Base-by-base conservation (phyloP, 2,888 invertebrate species). In the Lucinisca nassula region DNA sequence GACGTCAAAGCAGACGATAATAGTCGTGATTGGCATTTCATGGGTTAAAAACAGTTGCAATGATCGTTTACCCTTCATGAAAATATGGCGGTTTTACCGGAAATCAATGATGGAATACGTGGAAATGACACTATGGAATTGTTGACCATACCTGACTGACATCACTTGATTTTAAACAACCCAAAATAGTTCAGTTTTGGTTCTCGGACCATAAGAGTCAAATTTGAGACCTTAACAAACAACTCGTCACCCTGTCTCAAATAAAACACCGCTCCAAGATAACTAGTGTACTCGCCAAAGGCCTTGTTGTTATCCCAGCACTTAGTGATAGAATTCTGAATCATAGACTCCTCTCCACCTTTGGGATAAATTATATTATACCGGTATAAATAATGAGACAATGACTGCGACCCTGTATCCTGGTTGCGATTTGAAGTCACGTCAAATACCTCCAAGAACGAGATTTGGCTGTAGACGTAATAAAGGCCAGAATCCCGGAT, bases 101-200 rank as follows among this genome's bases (percentile, higher is more conserved):
- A 35, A 51, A 61, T 30, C 3, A 30, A 8, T 30, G 67, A 67
- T 67, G 67, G 67, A 67, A 67, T 67, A 67, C 45, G 45, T n/a
- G n/a, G n/a, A 27, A 27, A 27, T 58, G 67, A 12, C 21, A 67
- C 10, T n/a, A 35, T n/a, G 35, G 67, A 35, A 67, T 35, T 35
- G 32, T 67, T 32, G 21, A 35, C 30, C 35, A 27, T 24, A 58
- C 27, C 58, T 27, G 58, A 27, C 40, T 40, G 40, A 40, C 21
- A 81, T 88, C 76, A 88, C 78, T 90, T 91, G 12, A 92, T 87
- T 82, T 93, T 94, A 77, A 94, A 95, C 74, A 95, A 82, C 27
- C 95, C 95, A 85, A 95, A 95, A 85, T 94, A 94, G 76, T 94
- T 95, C 40, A 92, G 88, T 89, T 94, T 95, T 12, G 94, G 94